Evolutionary conservation across 2,888 invertebrate species (phyloP).

Genomic region (Crioceris asparagi): DNA sequence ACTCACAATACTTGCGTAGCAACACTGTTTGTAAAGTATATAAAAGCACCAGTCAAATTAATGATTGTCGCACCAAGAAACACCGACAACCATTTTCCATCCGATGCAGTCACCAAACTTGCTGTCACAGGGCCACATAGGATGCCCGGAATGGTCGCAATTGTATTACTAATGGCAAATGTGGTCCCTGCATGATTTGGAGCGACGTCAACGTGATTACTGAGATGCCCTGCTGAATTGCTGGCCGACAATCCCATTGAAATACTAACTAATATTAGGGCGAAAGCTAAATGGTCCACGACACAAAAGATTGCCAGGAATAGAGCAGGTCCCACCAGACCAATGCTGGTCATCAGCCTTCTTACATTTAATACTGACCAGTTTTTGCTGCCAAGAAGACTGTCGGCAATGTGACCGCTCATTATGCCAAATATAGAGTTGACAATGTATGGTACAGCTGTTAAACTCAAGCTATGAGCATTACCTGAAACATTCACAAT

Average conservation of each 20-base stretch:
- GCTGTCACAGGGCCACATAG: constrained; percentile 67
- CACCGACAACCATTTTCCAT: constrained; percentile 64
- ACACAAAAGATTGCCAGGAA: constrained; percentile 60
- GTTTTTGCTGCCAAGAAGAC: constrained; percentile 40
- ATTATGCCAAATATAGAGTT: constrained; percentile 60
- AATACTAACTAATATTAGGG: constrained; percentile 60
- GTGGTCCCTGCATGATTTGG: constrained; percentile 68
- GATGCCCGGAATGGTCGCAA: constrained; percentile 66
- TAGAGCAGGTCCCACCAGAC: constrained; percentile 59
- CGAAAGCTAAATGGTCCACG: constrained; percentile 55
- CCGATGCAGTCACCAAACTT: constrained; percentile 56
- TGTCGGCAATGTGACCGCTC: constrained; percentile 63
- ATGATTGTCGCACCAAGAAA: constrained; percentile 60
- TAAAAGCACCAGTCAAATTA: constrained; percentile 60
- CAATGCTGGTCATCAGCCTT: constrained; percentile 60
- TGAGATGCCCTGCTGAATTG: constrained; percentile 65
- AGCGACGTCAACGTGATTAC: constrained; percentile 67
- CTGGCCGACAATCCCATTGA: constrained; percentile 66
- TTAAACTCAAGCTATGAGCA: constrained; percentile 57
- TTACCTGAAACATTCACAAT: constrained; percentile 34
- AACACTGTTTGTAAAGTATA: constrained; percentile 62
- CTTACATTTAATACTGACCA: constrained; percentile 59
- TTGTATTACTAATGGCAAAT: constrained; percentile 65
- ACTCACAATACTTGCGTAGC: constrained; percentile 51
- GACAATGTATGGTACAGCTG: constrained; percentile 62